Evolutionary conservation across 2,888 invertebrate species (phyloP).

Genomic region (Cephus pygmeus): DNA sequence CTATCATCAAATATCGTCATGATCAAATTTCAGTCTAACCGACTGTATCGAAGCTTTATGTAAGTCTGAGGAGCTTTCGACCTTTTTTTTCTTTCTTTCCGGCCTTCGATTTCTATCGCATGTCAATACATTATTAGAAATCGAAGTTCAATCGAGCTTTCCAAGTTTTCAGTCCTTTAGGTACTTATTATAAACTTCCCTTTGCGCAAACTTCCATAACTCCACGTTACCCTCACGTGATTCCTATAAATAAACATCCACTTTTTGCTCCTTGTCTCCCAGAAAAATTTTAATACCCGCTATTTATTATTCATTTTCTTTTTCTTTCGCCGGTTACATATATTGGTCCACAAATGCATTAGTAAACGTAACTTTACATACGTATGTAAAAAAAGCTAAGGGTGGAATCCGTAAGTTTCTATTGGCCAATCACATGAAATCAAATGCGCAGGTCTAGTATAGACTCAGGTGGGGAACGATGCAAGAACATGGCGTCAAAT

Average conservation of each 20-base stretch:
- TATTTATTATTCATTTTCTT: neutral
- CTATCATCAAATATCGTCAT: too few relatives aligned
- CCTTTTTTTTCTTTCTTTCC: too few relatives aligned
- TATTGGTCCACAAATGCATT: too few relatives aligned
- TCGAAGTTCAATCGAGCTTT: neutral
- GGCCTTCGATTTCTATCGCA: too few relatives aligned
- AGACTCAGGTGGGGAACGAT: neutral
- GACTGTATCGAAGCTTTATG: too few relatives aligned
- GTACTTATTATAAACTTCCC: neutral
- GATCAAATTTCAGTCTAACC: too few relatives aligned
- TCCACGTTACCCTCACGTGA: neutral
- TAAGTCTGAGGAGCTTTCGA: too few relatives aligned
- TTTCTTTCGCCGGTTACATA: neutral
- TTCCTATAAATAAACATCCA: neutral
- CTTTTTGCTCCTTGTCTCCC: neutral
- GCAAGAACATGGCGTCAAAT: neutral
- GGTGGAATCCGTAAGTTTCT: neutral
- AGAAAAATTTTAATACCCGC: neutral
- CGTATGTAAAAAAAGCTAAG: neutral
- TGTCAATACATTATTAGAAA: neutral
- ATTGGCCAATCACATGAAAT: neutral
- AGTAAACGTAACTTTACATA: too few relatives aligned
- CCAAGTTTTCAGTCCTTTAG: neutral
- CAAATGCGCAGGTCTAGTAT: neutral
- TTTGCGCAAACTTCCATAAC: neutral